phyloP scores from a whole-genome alignment of 2,797 vertebrate species.

The Protosalanx chinensis region DNA sequence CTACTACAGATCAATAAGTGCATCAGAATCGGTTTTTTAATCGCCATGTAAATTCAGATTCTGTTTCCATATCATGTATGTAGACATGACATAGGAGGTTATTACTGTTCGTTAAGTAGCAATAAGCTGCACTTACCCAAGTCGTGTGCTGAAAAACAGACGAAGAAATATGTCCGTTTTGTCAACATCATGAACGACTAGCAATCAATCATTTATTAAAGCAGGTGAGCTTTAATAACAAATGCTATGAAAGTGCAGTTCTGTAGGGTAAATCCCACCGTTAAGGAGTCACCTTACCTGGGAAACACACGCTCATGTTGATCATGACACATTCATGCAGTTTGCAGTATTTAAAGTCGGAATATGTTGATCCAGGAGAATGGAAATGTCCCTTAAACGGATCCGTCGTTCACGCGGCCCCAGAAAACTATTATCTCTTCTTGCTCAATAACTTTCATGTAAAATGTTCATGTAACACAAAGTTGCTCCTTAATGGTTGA shows the following conservation, averaged over 20 bases:
- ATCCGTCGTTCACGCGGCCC: not conserved
- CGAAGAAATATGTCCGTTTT: not conserved
- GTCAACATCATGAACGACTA: not conserved
- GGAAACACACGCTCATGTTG: constrained; percentile 59
- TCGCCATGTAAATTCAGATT: too few species aligned
- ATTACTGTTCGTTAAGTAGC: not conserved
- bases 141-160: constrained; percentile 40
- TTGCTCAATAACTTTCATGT: too few species aligned
- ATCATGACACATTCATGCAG: constrained; percentile 50
- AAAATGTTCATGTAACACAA: too few species aligned
- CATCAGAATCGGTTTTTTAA: too few species aligned
- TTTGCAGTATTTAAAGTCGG: constrained; percentile 4
- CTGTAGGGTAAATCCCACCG: too few species aligned
- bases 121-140: constrained; percentile 50
- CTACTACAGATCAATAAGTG: not conserved
- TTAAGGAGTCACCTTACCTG: constrained; percentile 38
- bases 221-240: too few species aligned
- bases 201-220: too few species aligned
- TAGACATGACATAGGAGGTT: not conserved
- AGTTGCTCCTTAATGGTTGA: not conserved
- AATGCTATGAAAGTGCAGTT: not conserved
- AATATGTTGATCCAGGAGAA: constrained; percentile 1
- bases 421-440: too few species aligned
- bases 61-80: not conserved
- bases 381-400: not conserved